Conservation (phyloP, 2,888 invertebrate genomes). For the Chymomyza fuscimana region DNA sequence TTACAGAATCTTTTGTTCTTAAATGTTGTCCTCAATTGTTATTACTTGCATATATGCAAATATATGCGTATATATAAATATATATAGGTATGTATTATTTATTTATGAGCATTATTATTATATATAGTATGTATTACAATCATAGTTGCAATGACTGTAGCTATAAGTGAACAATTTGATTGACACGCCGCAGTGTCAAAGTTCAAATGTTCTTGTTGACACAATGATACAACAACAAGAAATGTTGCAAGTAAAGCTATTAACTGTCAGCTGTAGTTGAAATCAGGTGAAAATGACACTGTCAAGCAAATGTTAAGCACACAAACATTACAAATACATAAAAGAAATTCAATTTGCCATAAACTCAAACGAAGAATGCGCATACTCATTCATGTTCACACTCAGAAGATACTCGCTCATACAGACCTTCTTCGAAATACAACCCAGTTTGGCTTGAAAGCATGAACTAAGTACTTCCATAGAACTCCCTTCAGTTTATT, state of each 20-base stretch:
- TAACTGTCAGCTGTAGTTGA: constrained; percentile 55
- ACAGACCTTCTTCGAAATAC: not conserved
- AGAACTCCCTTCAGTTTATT: not conserved
- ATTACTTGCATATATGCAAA: constrained; percentile 30
- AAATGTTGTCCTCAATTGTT: constrained; percentile 71
- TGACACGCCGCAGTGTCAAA: constrained; percentile 11
- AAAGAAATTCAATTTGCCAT: not conserved
- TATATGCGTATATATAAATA: constrained; percentile 5
- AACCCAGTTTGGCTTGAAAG: not conserved
- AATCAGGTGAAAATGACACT: constrained; percentile 53
- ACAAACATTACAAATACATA: constrained; percentile 13
- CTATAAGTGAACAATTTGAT: constrained; percentile 11
- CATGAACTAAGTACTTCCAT: constrained; percentile 3
- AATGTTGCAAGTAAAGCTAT: constrained; percentile 1
- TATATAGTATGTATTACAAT: constrained; percentile 2
- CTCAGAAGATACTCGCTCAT: constrained; percentile 8
- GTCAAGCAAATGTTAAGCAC: constrained; percentile 49
- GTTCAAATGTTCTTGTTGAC: constrained; percentile 19
- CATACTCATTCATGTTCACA: constrained; percentile 1
- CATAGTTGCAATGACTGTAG: not conserved
- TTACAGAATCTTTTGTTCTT: constrained; percentile 68
- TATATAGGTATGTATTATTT: constrained; percentile 60
- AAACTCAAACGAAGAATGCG: constrained; percentile 6
- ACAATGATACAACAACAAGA: not conserved
- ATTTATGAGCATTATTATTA: constrained; percentile 46